Evolutionary conservation across 2,113 vertebrate species (phyloP).

Genomic region (Hippocampus comes): DNA sequence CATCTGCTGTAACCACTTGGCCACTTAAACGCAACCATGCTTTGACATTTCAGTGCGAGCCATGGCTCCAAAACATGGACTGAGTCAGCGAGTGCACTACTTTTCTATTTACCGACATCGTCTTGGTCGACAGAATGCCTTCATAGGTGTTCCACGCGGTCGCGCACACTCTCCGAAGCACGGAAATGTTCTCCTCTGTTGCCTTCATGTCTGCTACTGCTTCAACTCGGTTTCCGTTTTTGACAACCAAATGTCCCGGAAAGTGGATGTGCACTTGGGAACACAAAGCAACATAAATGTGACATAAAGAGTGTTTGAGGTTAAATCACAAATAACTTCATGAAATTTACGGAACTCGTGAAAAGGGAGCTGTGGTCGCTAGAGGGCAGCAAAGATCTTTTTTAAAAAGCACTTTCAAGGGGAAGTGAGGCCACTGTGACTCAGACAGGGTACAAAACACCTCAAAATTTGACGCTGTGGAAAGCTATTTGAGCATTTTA

Average conservation of each 20-base stretch:
- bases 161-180: conserved; percentile 23
- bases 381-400: conserved; percentile 40
- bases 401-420: neutral
- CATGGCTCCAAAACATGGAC: neutral
- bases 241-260: conserved; percentile 38
- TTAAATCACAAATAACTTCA: neutral
- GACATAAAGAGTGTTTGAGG: neutral
- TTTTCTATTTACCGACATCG: conserved; percentile 36
- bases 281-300: neutral
- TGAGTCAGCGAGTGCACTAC: conserved; percentile 24
- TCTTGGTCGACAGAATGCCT: conserved; percentile 45
- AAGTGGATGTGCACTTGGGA: neutral
- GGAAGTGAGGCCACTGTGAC: neutral
- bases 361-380: conserved; percentile 25
- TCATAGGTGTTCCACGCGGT: conserved; percentile 27
- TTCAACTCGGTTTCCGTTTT: conserved; percentile 37
- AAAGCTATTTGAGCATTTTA: neutral
- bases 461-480: conserved; percentile 16
- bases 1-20: neutral
- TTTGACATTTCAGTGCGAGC: conserved; percentile 13
- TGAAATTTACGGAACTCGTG: neutral
- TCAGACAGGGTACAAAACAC: conserved; percentile 18
- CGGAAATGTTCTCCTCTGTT: conserved; percentile 39
- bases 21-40: conserved; percentile 4
- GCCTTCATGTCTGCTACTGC: conserved; percentile 59